These are phyloP conservation scores for Sphinx pinastri DNA, from an alignment of 2,888 invertebrate species.

Conservation along the genomic window DNA sequence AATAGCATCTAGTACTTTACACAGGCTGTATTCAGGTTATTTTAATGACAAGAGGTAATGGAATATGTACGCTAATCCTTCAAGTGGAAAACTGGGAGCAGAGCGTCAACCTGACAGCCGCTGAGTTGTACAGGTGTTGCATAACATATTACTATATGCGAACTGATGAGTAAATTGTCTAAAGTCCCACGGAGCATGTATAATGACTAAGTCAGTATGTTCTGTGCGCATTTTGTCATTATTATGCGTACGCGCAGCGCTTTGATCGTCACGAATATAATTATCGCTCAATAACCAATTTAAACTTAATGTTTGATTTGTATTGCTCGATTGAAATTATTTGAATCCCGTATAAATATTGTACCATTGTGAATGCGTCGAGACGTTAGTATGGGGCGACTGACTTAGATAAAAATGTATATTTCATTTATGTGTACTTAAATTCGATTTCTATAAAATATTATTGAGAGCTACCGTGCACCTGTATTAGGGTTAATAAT, in stretches of 20 bases:
- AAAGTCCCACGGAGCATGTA: not conserved
- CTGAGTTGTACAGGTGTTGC: not conserved
- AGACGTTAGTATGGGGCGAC: not conserved
- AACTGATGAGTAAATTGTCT: conserved; percentile 5
- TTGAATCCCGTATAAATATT: not conserved
- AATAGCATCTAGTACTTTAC: not conserved
- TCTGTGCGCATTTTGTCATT: not conserved
- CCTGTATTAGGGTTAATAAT: conserved; percentile 45
- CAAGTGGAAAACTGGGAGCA: conserved; percentile 15
- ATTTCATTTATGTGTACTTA: conserved; percentile 7
- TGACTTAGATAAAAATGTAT: not conserved
- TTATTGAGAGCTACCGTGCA: conserved; percentile 29
- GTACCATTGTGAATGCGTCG: not conserved
- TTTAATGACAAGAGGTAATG: conserved; percentile 24
- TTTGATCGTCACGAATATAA: not conserved
- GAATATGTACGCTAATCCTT: conserved; percentile 13
- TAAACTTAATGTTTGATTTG: not conserved
- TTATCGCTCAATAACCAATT: not conserved
- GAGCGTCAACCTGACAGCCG: not conserved
- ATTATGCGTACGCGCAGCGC: not conserved
- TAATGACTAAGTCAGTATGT: not conserved
- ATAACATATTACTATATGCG: not conserved
- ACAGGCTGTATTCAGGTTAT: conserved; percentile 32
- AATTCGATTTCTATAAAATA: not conserved
- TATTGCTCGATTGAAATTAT: not conserved